phyloP scores from a whole-genome alignment of 1,140 invertebrate species.

The Campoletis sonorensis region DNA sequence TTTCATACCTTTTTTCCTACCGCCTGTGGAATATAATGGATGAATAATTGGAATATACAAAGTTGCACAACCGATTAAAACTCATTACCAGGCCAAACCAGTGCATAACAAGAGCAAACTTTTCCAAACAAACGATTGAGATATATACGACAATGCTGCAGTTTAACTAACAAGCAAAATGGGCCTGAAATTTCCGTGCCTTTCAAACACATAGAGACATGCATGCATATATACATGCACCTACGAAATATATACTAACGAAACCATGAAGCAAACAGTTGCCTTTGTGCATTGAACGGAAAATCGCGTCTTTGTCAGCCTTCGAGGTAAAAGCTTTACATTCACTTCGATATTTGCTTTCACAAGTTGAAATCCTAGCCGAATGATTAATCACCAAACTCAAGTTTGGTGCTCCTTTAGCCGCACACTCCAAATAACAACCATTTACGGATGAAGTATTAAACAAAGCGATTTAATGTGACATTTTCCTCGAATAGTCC shows the following conservation, averaged over 20 bases:
- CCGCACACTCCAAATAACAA: neutral
- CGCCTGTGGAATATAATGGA: neutral
- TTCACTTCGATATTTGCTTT: neutral
- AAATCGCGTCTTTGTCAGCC: neutral
- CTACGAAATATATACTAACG: too few relatives aligned
- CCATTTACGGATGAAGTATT: neutral
- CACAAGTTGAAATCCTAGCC: neutral
- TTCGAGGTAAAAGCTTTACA: neutral
- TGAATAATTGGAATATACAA: too few relatives aligned
- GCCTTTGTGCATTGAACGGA: neutral
- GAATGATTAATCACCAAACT: neutral
- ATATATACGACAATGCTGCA: neutral
- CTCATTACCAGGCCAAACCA: neutral
- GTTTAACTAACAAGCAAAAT: neutral
- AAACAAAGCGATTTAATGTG: neutral
- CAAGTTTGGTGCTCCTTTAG: neutral
- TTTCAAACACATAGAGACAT: neutral
- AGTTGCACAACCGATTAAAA: neutral
- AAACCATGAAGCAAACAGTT: neutral
- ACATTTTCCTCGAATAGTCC: too few relatives aligned
- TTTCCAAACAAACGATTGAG: neutral
- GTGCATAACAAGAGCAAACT: neutral
- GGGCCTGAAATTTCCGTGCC: neutral
- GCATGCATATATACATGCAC: neutral
- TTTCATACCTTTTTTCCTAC: neutral